Conservation (phyloP, 2,797 vertebrate genomes). For the Chaenodraco wilsoni region DNA sequence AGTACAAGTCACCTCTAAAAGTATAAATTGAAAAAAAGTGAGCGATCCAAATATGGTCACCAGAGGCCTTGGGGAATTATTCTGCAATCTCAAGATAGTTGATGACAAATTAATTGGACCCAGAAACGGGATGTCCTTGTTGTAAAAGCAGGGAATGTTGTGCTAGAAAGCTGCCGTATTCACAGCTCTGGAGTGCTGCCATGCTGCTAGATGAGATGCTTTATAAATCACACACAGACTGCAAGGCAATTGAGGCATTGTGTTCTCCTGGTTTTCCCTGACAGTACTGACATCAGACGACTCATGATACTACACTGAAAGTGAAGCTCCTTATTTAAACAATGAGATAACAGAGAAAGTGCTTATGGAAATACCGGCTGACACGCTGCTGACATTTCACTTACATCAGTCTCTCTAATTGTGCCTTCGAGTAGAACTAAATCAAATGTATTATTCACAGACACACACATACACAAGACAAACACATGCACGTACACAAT, state of each 20-base stretch:
- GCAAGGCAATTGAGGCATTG: neutral
- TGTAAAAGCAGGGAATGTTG: slow-evolving; percentile 3
- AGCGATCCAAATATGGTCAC: slow-evolving; percentile 16
- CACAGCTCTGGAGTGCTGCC: neutral
- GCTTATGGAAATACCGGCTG: slow-evolving; percentile 26
- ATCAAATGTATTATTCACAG: slow-evolving; percentile 12
- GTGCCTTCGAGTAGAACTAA: slow-evolving; percentile 22
- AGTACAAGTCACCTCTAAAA: slow-evolving; percentile 60
- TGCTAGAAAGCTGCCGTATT: neutral
- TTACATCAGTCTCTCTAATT: slow-evolving; percentile 47
- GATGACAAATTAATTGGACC: slow-evolving; percentile 31
- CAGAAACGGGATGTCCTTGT: slow-evolving; percentile 21
- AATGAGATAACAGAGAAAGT: slow-evolving; percentile 13
- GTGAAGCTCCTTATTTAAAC: slow-evolving; percentile 32
- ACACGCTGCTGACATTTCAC: slow-evolving; percentile 41
- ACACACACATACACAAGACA: slow-evolving; percentile 1
- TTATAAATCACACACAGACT: slow-evolving; percentile 4
- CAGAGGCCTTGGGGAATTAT: slow-evolving; percentile 27
- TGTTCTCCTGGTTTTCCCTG: slow-evolving; percentile 6
- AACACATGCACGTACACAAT: neutral
- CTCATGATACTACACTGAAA: neutral
- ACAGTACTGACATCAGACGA: slow-evolving; percentile 23
- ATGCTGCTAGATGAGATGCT: neutral
- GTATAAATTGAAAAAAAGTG: slow-evolving; percentile 18
- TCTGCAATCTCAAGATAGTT: neutral